Evolutionary conservation across 2,797 vertebrate species (phyloP).

Genomic region (Atherinosoma microstoma): DNA sequence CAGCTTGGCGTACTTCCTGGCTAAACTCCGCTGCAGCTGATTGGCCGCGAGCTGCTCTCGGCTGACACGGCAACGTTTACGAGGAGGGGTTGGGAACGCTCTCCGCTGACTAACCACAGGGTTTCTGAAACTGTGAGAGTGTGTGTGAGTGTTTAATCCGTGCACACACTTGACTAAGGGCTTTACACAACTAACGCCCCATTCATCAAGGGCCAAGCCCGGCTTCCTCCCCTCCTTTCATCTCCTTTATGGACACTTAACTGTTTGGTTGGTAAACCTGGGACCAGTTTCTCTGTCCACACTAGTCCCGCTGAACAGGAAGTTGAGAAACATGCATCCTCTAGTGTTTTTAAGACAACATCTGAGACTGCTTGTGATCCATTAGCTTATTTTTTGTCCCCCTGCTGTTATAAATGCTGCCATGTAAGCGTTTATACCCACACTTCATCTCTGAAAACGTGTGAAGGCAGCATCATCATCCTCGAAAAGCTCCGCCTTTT

Average conservation of each 20-base stretch:
- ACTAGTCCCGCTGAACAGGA: conserved; percentile 8
- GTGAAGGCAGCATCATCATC: too few species aligned
- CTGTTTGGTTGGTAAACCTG: background rate
- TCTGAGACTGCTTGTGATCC: background rate
- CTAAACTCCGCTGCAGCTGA: conserved; percentile 97
- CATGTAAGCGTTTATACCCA: background rate
- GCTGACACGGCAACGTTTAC: background rate
- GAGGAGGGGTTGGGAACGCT: conserved; percentile 6
- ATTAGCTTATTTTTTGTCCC: background rate
- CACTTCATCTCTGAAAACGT: background rate
- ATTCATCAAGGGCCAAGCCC: background rate
- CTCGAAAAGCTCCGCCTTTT: too few species aligned
- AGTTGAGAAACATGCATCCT: background rate
- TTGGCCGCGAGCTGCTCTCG: background rate
- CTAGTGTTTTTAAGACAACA: background rate
- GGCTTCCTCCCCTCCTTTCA: background rate
- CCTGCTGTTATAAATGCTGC: conserved; percentile 1
- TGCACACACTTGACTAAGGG: conserved; percentile 50
- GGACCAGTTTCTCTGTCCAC: conserved; percentile 1
- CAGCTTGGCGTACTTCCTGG: conserved; percentile 94
- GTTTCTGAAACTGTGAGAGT: conserved; percentile 48
- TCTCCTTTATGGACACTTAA: background rate
- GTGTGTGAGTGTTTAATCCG: conserved; percentile 31
- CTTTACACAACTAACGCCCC: conserved; percentile 16
- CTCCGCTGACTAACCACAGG: conserved; percentile 11